Percentiles rank a stretch among this genome's conserved stretches.
Evolutionary conservation across 2,888 invertebrate species (phyloP).

Genomic region (Sisyra terminalis): DNA sequence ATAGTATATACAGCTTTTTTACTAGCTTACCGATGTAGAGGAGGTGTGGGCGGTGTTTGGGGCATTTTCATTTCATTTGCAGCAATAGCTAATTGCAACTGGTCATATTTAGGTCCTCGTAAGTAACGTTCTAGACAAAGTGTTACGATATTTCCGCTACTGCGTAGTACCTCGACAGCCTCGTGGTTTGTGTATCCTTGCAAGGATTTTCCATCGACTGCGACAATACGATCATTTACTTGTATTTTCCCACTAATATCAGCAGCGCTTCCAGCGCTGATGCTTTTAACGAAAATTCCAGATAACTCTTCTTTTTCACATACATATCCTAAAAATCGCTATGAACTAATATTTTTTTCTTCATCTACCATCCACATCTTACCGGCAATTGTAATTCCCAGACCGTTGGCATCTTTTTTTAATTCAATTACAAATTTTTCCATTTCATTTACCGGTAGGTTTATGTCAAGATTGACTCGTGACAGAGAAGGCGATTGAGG

Average conservation of each 20-base stretch:
- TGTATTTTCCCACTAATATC: slow-evolving; percentile 83
- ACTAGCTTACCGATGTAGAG: slow-evolving; percentile 32
- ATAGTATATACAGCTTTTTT: not conserved
- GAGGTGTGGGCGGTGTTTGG: slow-evolving; percentile 32
- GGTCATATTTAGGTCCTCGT: slow-evolving; percentile 78
- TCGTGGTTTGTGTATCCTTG: slow-evolving; percentile 95
- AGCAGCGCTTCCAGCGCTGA: slow-evolving; percentile 91
- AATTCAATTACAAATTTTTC: slow-evolving; percentile 89
- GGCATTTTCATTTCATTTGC: slow-evolving; percentile 55
- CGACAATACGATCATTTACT: slow-evolving; percentile 95
- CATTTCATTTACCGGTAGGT: slow-evolving; percentile 72
- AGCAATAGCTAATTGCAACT: slow-evolving; percentile 72
- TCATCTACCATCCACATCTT: slow-evolving; percentile 11
- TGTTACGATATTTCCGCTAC: slow-evolving; percentile 80
- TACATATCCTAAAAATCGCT: slow-evolving; percentile 65
- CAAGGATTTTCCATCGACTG: slow-evolving; percentile 87
- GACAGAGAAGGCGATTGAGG: slow-evolving; percentile 29
- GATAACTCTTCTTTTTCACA: slow-evolving; percentile 97
- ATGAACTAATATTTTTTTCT: not conserved
- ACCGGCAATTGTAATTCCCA: slow-evolving; percentile 89
- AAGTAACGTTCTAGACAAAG: slow-evolving; percentile 80
- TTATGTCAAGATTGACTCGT: slow-evolving; percentile 32
- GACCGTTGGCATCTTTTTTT: slow-evolving; percentile 81
- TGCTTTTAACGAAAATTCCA: slow-evolving; percentile 97
- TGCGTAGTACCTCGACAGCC: slow-evolving; percentile 89